Base-by-base conservation (phyloP, 1,140 invertebrate genomes). In the Phortica variegata region DNA sequence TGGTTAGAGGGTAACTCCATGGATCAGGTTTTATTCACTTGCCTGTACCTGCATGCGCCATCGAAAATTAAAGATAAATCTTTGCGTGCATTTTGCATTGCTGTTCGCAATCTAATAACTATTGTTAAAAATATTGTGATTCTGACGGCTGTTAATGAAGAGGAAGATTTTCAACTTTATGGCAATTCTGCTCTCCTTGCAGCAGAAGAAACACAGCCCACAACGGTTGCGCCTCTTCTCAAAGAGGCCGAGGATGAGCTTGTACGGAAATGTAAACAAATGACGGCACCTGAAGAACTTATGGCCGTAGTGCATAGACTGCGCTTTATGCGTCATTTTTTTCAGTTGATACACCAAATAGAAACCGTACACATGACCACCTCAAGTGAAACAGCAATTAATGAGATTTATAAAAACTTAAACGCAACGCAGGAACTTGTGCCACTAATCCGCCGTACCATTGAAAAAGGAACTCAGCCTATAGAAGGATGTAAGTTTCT, bases 21-120 rank as follows among this genome's bases (percentile, higher is more conserved):
- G 54, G 95, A 93, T 20, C 95, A 98, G 80, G 98, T 96, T 15
- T 88, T 98, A 9, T 97, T 98, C 68, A 98, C 93, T 8, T 97
- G 97, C 78, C 82, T 98, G 20, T 98, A 97, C 72, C 79, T 98
- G 26, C 95, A 98, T 78, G 88, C 94, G 58, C 93, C 95, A 5
- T 82, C 88, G 60, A 78, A 85, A 53, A 93, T 98, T 54, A 80
- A 86, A 61, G 92, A 97, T 71, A 88, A 87, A 71, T 82, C 85
- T 23, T 78, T 98, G 23, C 89, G 87, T 76, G 87, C 89, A 9
- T 97, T 95, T 74, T 91, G 87, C 70, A 87, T 93, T 56, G 85
- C 87, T 49, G 84, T 94, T 37, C 86, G 97, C 55, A 97, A 97
- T 80, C 82, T 95, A 26, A 85, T 97, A 43, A 92, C 94, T 71